Percentiles rank a stretch among this genome's conserved stretches.
These are phyloP conservation scores for Drosophila conformis DNA, from an alignment of 2,888 invertebrate genomes.

Conservation along the genomic window DNA sequence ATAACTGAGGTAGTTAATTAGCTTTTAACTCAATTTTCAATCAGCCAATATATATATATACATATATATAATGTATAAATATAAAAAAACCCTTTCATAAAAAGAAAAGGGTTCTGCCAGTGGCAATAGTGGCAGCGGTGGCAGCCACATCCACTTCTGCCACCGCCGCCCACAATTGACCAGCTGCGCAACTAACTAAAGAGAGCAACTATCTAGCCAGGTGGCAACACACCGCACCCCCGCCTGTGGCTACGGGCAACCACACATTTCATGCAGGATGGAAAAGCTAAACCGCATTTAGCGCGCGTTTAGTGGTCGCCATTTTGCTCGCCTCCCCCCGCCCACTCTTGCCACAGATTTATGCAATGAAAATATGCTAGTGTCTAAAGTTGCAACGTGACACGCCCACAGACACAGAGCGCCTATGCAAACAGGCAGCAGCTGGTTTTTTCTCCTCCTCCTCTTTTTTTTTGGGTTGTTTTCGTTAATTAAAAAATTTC, in stretches of 20 bases:
- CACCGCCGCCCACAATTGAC: slow-evolving; percentile 40
- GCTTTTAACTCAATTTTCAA: not conserved
- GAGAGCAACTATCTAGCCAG: slow-evolving; percentile 20
- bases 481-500: slow-evolving; percentile 72
- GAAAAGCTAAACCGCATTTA: slow-evolving; percentile 77
- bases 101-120: slow-evolving; percentile 10
- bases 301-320: slow-evolving; percentile 78
- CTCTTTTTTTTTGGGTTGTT: slow-evolving; percentile 34
- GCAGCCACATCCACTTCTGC: not conserved
- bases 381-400: slow-evolving; percentile 64
- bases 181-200: slow-evolving; percentile 69
- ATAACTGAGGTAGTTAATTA: not conserved
- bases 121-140: slow-evolving; percentile 8
- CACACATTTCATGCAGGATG: slow-evolving; percentile 74
- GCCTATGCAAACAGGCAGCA: slow-evolving; percentile 28
- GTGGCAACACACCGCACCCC: slow-evolving; percentile 27
- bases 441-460: slow-evolving; percentile 13
- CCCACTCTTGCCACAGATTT: slow-evolving; percentile 39
- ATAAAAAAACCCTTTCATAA: not conserved
- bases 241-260: slow-evolving; percentile 26
- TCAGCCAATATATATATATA: not conserved
- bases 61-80: no score
- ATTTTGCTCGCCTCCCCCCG: slow-evolving; percentile 12
- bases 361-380: slow-evolving; percentile 72
- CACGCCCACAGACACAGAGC: slow-evolving; percentile 25